Conservation (phyloP, 2,113 vertebrate species). For the Charina bottae region DNA sequence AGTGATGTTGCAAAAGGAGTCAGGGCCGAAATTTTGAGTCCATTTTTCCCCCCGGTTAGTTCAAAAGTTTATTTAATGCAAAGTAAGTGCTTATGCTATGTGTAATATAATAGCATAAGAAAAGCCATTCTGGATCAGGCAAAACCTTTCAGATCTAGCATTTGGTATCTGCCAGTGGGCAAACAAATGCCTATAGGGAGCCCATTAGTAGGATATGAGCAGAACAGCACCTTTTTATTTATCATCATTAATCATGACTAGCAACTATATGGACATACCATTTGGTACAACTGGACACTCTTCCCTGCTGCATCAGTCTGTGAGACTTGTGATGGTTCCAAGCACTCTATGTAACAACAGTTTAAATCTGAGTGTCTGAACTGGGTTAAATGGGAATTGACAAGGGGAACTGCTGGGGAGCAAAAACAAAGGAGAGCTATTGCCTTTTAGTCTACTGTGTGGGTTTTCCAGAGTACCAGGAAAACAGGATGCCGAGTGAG, state of each 20-base stretch:
- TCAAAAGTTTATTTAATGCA: too few relatives aligned
- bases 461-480: neutral
- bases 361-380: neutral
- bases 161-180: neutral
- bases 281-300: neutral
- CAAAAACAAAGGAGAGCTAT: neutral
- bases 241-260: neutral
- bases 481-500: neutral
- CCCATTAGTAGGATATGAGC: neutral
- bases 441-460: neutral
- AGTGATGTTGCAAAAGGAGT: too few relatives aligned
- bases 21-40: too few relatives aligned
- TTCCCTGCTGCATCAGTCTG: neutral
- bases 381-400: neutral
- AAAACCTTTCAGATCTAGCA: neutral
- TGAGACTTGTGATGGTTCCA: neutral
- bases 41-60: too few relatives aligned
- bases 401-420: neutral
- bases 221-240: neutral
- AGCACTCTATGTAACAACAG: neutral
- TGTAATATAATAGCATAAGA: too few relatives aligned
- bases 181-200: neutral
- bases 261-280: neutral
- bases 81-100: too few relatives aligned
- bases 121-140: neutral